Evolutionary conservation across 2,797 vertebrate genomes (phyloP).

Genomic region (Sardinella longiceps): DNA sequence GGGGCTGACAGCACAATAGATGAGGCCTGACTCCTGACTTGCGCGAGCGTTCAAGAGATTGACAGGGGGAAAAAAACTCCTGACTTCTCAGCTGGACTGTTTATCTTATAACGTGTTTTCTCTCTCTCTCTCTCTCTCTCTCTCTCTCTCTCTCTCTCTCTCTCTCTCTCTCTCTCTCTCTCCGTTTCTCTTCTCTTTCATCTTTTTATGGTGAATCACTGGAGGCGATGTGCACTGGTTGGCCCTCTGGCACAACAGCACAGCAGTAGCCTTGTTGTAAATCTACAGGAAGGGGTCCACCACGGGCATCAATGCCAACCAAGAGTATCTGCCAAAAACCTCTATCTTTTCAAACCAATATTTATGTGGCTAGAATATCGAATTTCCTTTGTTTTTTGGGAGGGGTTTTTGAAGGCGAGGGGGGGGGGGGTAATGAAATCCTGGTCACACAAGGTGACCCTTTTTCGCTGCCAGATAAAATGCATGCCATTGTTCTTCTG

Average conservation of each 20-base stretch:
- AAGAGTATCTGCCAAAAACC: neutral
- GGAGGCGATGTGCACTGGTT: neutral
- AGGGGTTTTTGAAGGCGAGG: too few species aligned
- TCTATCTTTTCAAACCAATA: neutral
- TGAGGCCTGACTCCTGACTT: constrained; percentile 12
- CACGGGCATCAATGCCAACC: neutral
- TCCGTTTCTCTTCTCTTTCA: neutral
- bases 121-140: too few species aligned
- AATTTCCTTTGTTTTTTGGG: neutral
- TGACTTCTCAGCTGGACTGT: neutral
- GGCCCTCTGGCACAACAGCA: neutral
- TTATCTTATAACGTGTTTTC: neutral
- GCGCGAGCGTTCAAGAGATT: neutral
- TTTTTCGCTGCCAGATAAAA: constrained; percentile 24
- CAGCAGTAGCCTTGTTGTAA: neutral
- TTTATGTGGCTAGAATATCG: neutral
- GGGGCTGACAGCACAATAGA: constrained; percentile 13
- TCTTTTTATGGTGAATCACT: neutral
- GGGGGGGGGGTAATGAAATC: neutral
- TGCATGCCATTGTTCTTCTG: constrained; percentile 27
- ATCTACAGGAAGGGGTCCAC: neutral
- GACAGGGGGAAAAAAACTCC: neutral
- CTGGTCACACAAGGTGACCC: constrained; percentile 45
- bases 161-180: neutral
- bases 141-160: too few species aligned